Evolutionary conservation across 2,113 vertebrate species (phyloP).

Genomic region (Chloropsis hardwickii): DNA sequence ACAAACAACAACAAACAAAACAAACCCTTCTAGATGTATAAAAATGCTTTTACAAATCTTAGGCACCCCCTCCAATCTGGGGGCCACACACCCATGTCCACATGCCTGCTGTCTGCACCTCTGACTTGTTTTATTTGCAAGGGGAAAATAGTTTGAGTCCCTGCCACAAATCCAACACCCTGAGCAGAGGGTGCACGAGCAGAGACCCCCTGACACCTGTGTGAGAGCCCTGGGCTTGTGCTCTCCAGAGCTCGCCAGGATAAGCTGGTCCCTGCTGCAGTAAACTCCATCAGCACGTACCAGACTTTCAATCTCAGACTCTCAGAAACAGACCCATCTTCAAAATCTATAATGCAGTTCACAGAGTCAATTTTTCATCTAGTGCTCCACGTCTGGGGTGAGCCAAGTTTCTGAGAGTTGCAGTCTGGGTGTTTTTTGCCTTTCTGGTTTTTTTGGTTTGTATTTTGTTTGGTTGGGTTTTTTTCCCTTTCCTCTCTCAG

Average conservation of each 20-base stretch:
- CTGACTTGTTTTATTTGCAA: background rate
- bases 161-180: background rate
- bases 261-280: background rate
- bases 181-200: accelerated
- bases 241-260: background rate
- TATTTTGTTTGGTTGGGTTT: background rate
- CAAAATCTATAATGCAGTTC: slow-evolving; percentile 30
- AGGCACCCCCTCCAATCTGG: background rate
- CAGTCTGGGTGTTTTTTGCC: background rate
- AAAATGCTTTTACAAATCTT: background rate
- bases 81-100: accelerated
- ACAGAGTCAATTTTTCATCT: slow-evolving; percentile 56
- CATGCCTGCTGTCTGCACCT: background rate
- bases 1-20: background rate
- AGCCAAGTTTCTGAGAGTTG: slow-evolving; percentile 32
- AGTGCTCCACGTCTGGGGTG: background rate
- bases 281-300: background rate
- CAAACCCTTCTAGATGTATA: background rate
- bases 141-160: background rate
- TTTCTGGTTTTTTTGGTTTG: background rate
- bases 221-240: background rate
- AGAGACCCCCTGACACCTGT: background rate
- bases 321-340: slow-evolving; percentile 20
- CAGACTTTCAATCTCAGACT: background rate
- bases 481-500: background rate